phyloP scores from a whole-genome alignment of 2,797 vertebrate genomes.

The Pachyuromys duprasi region DNA sequence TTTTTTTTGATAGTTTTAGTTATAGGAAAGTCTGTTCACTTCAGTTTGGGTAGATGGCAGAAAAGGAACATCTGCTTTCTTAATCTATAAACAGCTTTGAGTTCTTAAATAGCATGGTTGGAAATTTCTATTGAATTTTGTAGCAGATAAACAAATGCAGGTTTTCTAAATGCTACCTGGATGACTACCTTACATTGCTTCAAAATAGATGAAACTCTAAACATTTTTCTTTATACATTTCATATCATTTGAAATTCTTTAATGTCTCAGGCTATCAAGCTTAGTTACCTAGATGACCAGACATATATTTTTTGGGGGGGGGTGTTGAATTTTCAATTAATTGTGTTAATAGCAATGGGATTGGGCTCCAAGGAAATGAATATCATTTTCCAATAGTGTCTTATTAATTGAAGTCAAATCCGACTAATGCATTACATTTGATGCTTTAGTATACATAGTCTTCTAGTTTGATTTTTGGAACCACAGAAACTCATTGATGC shows the following conservation, averaged over 20 bases:
- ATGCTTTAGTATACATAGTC: slow-evolving; percentile 32
- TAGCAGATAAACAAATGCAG: slow-evolving; percentile 30
- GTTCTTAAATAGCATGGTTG: slow-evolving; percentile 68
- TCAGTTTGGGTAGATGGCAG: slow-evolving; percentile 59
- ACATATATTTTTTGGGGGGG: slow-evolving; percentile 28
- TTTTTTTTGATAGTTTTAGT: slow-evolving; percentile 71
- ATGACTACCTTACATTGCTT: background rate
- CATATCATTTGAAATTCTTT: slow-evolving; percentile 6
- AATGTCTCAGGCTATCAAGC: slow-evolving; percentile 35
- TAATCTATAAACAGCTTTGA: slow-evolving; percentile 68
- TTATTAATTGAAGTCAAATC: slow-evolving; percentile 61
- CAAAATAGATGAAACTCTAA: slow-evolving; percentile 35
- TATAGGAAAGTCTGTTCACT: slow-evolving; percentile 81
- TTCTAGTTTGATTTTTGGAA: slow-evolving; percentile 69
- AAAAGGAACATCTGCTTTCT: slow-evolving; percentile 77
- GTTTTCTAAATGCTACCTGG: slow-evolving; percentile 35
- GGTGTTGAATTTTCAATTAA: slow-evolving; percentile 61
- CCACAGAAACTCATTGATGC: slow-evolving; percentile 62
- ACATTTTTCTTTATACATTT: background rate
- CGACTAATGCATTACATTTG: slow-evolving; percentile 24
- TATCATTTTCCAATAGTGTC: slow-evolving; percentile 41
- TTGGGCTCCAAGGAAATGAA: slow-evolving; percentile 57
- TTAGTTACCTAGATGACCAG: slow-evolving; percentile 55
- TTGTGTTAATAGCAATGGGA: slow-evolving; percentile 39
- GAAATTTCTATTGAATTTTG: slow-evolving; percentile 64